Evolutionary conservation across 2,113 vertebrate species (phyloP), one percentile per base, ranked within the genome.

Genomic region (Sceloporus undulatus): DNA sequence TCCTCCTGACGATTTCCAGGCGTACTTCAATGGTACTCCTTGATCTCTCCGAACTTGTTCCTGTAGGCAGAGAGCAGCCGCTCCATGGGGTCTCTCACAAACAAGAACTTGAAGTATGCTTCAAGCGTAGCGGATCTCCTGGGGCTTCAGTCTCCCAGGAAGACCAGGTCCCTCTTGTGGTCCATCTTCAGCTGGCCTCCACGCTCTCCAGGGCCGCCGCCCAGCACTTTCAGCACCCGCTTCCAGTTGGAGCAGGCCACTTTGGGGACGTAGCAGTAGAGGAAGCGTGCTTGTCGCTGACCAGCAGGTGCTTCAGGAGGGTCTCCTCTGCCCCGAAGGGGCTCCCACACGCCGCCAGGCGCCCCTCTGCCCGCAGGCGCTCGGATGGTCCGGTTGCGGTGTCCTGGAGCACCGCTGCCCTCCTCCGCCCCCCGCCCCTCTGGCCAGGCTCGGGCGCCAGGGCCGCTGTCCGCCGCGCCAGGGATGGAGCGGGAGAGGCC

Each of bases 171-270:
- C 1, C 90, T 97, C 84, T 89, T 96, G 93, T 99, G 99, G 95
- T 99, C 98, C 99, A 99, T 99, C 96, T 99, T 99, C 5, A 97
- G 89, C 86, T 96, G 87, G 96, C 96, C 0, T 99, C 94, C 14
- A 98, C 97, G 40, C 89, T 98, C 90, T 98, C 96, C 94, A 99
- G 95, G 1, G 95, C n/a, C 94, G 0, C 99, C 98, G 0, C 93
- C 97, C 93, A 99, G 96, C 18, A 99, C 98, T 94, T 99, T 99
- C 16, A 99, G 94, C 11, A 99, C 95, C 79, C 98, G 96, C 42
- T 99, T 99, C 99, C 99, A 99, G 97, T 99, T 99, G 91, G 99
- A 99, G 94, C 98, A 99, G 90, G 98, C 99, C 94, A 99, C 99
- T 93, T 99, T 99, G 96, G 99, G 99, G 59, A 99, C 98, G 66